A percentile compares a stretch with the other conserved stretches of the same genome.
Conservation (phyloP, 2,797 vertebrate genomes). For the Sitta carolinensis region DNA sequence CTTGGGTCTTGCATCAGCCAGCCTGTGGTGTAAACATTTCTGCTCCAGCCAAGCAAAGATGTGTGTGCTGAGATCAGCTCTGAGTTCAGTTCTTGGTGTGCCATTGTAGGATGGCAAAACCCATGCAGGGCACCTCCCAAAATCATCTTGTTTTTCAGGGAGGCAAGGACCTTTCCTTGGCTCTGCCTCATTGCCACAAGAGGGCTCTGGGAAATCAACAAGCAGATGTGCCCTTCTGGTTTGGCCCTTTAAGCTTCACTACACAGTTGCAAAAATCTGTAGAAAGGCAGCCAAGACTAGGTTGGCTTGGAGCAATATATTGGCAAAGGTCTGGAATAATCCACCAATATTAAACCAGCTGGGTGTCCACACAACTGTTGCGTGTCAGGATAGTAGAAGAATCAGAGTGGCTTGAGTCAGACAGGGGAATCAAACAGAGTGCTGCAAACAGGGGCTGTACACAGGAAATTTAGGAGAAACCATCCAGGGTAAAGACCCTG, state of each 20-base stretch:
- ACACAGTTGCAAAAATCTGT: background rate
- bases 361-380: background rate
- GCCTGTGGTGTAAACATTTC: background rate
- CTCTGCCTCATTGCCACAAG: conserved; percentile 32
- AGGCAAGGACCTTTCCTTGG: background rate
- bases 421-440: background rate
- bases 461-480: background rate
- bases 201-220: conserved; percentile 27
- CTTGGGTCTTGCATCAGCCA: background rate
- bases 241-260: background rate
- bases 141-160: background rate
- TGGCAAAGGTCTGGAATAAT: background rate
- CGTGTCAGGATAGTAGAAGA: background rate
- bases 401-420: background rate
- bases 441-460: background rate
- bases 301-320: background rate
- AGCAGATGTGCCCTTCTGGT: background rate
- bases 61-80: background rate
- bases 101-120: background rate
- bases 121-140: background rate
- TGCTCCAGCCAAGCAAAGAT: background rate
- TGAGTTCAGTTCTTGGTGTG: background rate
- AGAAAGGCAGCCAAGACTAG: background rate
- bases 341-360: background rate
- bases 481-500: background rate